Evolutionary conservation across 2,888 invertebrate genomes (phyloP), one percentile per base, ranked within the genome.

Genomic region (Ophonus ardosiacus): DNA sequence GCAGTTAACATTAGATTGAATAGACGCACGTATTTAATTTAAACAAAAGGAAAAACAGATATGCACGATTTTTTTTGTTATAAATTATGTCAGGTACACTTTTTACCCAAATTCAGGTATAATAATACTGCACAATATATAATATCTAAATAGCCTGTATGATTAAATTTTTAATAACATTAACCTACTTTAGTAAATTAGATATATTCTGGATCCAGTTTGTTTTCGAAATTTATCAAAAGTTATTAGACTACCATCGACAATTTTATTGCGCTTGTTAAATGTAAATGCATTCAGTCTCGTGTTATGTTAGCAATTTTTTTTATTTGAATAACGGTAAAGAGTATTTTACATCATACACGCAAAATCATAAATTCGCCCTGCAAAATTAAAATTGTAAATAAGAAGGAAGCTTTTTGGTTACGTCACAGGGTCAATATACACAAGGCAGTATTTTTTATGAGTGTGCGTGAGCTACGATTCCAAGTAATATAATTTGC

Each of bases 361-460:
- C 43, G 43, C 43, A 51, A 51, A 31, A 10, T 51, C 43, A 13
- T 51, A 51, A 51, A 51, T 51, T 51, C 43, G 7, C 43, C 59
- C 17, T 59, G 7, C 59, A 68, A 74, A 74, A 74, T 74, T 74
- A 74, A 43, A 74, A 40, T 74, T 74, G 43, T 43, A 74, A 74
- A 74, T 74, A 74, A 15, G 71, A 74, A 74, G 71, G 71, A 74
- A 74, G 71, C 18, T 40, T 43, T 13, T 74, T 43, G 7, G 43
- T 74, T 74, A 43, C 43, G 71, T 43, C 71, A 74, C 15, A 43
- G 71, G 71, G 71, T 74, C 71, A 74, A 74, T 43, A 74, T 43
- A 40, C 71, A 74, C 40, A 74, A 18, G 71, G 38, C 68, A 68
- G 68, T 38, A 68, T 74, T 43, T 74, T 74, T 74, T 74, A 74